These are phyloP conservation scores for Poeciliopsis presidionis DNA, from an alignment of 2,797 vertebrate genomes.

Conservation along the genomic window DNA sequence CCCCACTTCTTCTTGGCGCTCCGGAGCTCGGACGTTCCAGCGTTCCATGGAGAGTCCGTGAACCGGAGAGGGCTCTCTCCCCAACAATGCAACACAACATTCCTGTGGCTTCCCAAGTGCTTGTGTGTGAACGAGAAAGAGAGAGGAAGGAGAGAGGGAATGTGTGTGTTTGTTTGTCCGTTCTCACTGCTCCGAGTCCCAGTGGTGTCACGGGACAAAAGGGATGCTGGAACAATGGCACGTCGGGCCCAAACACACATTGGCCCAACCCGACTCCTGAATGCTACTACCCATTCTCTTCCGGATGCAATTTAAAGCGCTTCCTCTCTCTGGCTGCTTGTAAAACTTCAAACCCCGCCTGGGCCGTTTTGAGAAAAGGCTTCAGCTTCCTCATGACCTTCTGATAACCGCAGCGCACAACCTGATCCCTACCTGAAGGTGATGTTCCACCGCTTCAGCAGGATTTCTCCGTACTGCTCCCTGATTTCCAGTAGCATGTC, in stretches of 20 bases:
- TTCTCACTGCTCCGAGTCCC: slow-evolving; percentile 64
- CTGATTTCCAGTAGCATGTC: slow-evolving; percentile 96
- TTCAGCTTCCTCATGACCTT: slow-evolving; percentile 29
- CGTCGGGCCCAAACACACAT: slow-evolving; percentile 33
- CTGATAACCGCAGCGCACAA: slow-evolving; percentile 34
- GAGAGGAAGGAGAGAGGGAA: slow-evolving; percentile 32
- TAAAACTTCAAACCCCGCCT: slow-evolving; percentile 74
- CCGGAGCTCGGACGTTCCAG: slow-evolving; percentile 72
- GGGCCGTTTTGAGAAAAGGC: slow-evolving; percentile 23
- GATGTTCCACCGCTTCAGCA: slow-evolving; percentile 93
- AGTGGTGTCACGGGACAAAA: slow-evolving; percentile 71
- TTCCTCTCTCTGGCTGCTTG: slow-evolving; percentile 71
- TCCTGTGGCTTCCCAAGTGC: slow-evolving; percentile 72
- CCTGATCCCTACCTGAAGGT: slow-evolving; percentile 87
- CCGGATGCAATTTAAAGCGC: slow-evolving; percentile 66
- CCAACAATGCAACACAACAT: slow-evolving; percentile 77
- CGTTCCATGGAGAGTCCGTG: slow-evolving; percentile 76
- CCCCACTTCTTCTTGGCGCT: slow-evolving; percentile 64
- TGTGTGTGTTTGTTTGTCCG: slow-evolving; percentile 66
- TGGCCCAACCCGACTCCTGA: slow-evolving; percentile 10
- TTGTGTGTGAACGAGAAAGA: slow-evolving; percentile 33
- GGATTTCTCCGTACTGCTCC: slow-evolving; percentile 94
- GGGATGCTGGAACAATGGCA: slow-evolving; percentile 72
- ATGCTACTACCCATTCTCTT: slow-evolving; percentile 63
- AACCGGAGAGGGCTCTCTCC: slow-evolving; percentile 69